Conservation (phyloP, 2,797 vertebrate species). For the Alectoris magna region DNA sequence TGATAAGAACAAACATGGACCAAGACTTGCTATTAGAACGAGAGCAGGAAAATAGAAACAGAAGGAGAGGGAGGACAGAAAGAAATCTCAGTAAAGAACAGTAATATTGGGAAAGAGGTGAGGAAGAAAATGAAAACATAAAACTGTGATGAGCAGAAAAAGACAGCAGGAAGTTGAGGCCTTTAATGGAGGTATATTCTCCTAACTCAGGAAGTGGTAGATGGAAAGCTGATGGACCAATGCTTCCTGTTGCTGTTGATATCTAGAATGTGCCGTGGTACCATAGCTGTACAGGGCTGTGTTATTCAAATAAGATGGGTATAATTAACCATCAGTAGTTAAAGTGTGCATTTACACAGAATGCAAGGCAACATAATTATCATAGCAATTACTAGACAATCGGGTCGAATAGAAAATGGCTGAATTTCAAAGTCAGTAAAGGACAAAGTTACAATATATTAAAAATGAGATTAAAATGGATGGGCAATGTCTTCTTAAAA, state of each 20-base stretch:
- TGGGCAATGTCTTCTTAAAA: background rate
- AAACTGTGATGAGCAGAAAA: background rate
- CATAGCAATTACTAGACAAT: background rate
- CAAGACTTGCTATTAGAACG: background rate
- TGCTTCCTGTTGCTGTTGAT: background rate
- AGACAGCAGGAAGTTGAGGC: background rate
- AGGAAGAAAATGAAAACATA: background rate
- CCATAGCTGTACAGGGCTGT: background rate
- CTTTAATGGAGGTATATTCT: accelerated
- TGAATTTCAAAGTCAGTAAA: background rate
- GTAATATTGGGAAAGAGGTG: background rate
- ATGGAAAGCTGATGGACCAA: background rate
- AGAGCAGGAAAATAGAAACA: background rate
- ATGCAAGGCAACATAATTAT: background rate
- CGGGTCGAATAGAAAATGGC: background rate
- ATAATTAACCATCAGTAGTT: background rate
- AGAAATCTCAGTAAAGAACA: background rate
- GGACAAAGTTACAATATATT: background rate
- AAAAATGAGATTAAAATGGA: background rate
- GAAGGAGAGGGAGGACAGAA: background rate
- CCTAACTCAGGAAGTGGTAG: background rate
- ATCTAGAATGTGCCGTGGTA: background rate
- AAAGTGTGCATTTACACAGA: background rate
- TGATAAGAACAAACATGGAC: background rate
- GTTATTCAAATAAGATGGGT: background rate